Conservation (phyloP, 2,888 invertebrate genomes). For the Theodoxus fluviatilis region DNA sequence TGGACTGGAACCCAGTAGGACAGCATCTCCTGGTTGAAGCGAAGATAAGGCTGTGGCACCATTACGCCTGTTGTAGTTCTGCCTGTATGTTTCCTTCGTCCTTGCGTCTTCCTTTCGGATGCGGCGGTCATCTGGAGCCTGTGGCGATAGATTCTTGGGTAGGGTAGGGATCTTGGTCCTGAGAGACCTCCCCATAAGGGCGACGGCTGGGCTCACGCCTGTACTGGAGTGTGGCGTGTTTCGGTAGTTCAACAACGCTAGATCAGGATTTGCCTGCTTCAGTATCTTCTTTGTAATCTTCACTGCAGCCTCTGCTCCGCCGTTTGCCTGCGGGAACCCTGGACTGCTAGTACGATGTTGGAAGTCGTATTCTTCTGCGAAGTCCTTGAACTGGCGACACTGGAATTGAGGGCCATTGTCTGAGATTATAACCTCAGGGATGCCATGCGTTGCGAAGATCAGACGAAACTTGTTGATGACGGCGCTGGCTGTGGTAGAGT, state of each 20-base stretch:
- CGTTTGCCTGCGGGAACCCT: conserved; percentile 14
- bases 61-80: not conserved
- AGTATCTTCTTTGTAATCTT: conserved; percentile 14
- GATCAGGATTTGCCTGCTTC: not conserved
- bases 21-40: not conserved
- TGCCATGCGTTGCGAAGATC: conserved; percentile 12
- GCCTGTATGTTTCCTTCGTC: not conserved
- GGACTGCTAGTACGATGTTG: conserved; percentile 18
- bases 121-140: not conserved
- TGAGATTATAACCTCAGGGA: conserved; percentile 5
- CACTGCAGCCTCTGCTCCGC: conserved; percentile 18
- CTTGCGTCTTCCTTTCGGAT: not conserved
- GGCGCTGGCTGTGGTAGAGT: not conserved
- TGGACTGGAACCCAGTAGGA: not conserved
- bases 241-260: conserved; percentile 17
- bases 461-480: not conserved
- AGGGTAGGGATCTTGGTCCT: not conserved
- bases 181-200: conserved; percentile 9
- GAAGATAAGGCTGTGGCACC: not conserved
- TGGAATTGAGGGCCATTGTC: conserved; percentile 24
- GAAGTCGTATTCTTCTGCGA: conserved; percentile 11
- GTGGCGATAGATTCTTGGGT: not conserved
- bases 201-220: not conserved
- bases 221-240: conserved; percentile 18
- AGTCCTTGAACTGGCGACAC: conserved; percentile 3